A percentile compares a stretch with the other conserved stretches of the same genome.
Evolutionary conservation across 2,797 vertebrate species (phyloP).

Genomic region (Ispidina lecontei): DNA sequence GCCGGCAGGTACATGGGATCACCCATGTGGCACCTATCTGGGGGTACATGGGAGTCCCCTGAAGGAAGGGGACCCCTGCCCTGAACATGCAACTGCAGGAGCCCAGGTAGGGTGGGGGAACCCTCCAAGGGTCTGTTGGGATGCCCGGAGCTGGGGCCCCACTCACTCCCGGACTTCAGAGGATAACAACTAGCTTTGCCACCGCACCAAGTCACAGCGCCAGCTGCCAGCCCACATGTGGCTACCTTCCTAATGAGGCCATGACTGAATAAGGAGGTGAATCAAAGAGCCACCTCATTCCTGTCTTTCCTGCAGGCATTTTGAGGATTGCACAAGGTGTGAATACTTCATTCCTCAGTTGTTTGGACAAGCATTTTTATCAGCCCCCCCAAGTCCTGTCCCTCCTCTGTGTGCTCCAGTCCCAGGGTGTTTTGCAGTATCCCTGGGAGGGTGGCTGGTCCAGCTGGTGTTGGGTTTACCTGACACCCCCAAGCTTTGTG

Average conservation of each 20-base stretch:
- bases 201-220: background rate
- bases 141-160: rapidly evolving
- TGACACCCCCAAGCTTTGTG: background rate
- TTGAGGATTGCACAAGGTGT: too few relatives aligned
- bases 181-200: background rate
- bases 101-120: background rate
- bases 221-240: rapidly evolving
- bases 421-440: background rate
- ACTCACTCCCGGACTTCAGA: rapidly evolving
- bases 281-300: rapidly evolving
- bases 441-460: background rate
- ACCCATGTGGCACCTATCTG: background rate
- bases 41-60: background rate
- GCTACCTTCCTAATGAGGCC: background rate
- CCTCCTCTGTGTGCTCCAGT: rapidly evolving
- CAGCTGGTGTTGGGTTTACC: background rate
- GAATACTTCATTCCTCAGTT: rapidly evolving
- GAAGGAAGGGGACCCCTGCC: background rate
- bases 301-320: too few relatives aligned
- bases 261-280: background rate
- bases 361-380: background rate
- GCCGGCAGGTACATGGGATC: background rate
- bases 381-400: background rate
- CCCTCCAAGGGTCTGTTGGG: background rate
- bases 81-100: background rate